phyloP scores from a whole-genome alignment of 64 coral and sea anemone genomes.

The Pocillopora damicornis region DNA sequence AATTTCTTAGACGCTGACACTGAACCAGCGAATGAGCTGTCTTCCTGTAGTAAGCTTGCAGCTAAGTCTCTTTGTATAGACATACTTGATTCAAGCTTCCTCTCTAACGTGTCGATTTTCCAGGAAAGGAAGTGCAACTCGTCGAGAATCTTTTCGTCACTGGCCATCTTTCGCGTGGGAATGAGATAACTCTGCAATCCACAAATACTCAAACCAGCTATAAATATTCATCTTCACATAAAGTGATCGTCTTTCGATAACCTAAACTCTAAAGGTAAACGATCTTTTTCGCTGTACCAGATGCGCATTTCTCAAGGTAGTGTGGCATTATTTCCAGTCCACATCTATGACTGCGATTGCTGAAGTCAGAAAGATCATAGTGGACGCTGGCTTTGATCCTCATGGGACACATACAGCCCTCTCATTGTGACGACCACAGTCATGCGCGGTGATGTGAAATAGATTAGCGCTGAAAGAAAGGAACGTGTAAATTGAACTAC shows the following conservation, averaged over 20 bases:
- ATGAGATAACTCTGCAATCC: background rate
- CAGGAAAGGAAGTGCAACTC: slow-evolving; percentile 56
- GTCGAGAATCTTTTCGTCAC: slow-evolving; percentile 36
- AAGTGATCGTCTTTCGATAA: background rate
- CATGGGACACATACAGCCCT: slow-evolving; percentile 13
- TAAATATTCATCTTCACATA: background rate
- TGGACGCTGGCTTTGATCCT: slow-evolving; percentile 17
- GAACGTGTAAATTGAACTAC: too few species aligned
- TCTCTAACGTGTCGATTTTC: slow-evolving; percentile 64
- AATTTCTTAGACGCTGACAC: background rate
- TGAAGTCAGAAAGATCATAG: background rate
- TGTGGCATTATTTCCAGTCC: background rate
- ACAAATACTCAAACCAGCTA: background rate
- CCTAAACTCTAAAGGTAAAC: background rate
- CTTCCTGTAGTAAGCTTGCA: slow-evolving; percentile 18
- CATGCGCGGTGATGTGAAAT: slow-evolving; percentile 10
- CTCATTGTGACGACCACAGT: background rate
- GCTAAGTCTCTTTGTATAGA: slow-evolving; percentile 33
- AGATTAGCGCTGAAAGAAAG: background rate
- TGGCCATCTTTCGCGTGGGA: background rate
- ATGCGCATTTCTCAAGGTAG: background rate
- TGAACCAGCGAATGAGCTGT: slow-evolving; percentile 20
- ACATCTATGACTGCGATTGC: too few species aligned
- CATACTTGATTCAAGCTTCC: slow-evolving; percentile 60
- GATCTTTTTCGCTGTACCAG: background rate